These are phyloP conservation scores for Callitettix versicolor DNA, from an alignment of 1,140 invertebrate species.

Conservation along the genomic window DNA sequence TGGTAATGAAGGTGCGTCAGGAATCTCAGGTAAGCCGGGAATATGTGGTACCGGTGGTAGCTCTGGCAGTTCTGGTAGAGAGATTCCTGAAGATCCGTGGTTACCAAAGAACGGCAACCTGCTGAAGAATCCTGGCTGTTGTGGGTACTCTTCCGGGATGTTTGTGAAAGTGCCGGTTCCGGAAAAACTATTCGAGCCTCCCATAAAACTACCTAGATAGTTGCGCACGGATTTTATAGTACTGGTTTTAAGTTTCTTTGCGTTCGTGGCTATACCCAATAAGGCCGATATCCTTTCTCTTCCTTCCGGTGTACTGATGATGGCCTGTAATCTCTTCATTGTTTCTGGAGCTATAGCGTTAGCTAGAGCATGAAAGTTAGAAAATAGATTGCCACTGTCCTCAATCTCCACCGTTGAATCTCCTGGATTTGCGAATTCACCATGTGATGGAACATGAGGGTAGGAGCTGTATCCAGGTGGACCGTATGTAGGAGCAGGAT, in stretches of 20 bases:
- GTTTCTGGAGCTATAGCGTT: too few species aligned
- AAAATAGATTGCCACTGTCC: too few species aligned
- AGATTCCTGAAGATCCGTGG: not conserved
- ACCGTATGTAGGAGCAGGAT: not conserved
- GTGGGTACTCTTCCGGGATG: conserved; percentile 2
- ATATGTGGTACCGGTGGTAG: conserved; percentile 13
- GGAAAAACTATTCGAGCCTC: not conserved
- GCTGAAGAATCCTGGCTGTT: conserved; percentile 6
- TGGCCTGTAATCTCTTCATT: too few species aligned
- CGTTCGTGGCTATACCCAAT: not conserved
- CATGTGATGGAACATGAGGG: too few species aligned
- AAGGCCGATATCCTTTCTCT: not conserved
- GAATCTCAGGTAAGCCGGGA: conserved; percentile 1
- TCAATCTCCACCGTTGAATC: too few species aligned
- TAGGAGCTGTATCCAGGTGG: too few species aligned
- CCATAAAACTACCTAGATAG: conserved; percentile 1
- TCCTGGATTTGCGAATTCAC: too few species aligned
- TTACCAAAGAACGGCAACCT: not conserved
- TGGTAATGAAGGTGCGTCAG: conserved; percentile 11
- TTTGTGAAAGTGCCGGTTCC: conserved; percentile 3
- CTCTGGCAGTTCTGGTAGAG: conserved; percentile 12
- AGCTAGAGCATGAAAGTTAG: too few species aligned
- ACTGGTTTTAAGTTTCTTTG: not conserved
- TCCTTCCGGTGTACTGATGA: not conserved
- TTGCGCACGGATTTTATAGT: not conserved